phyloP scores from a whole-genome alignment of 2,888 invertebrate genomes.

The Euplagia quadripunctaria region DNA sequence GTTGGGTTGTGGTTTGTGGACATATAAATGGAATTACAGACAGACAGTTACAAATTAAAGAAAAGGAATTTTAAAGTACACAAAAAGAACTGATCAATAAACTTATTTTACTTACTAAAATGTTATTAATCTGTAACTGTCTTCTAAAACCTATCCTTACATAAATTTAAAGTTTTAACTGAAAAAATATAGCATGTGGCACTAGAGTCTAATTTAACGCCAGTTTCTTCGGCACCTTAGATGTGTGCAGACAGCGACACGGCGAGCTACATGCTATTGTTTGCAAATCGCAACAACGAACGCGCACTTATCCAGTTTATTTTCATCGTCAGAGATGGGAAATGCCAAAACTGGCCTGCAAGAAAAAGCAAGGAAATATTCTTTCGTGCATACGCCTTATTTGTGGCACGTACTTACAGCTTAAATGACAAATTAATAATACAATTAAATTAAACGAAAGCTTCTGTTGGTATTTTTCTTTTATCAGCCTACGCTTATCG shows the following conservation, averaged over 20 bases:
- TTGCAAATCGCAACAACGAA: constrained; percentile 82
- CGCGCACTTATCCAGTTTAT: constrained; percentile 66
- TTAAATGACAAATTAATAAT: constrained; percentile 68
- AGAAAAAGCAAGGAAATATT: constrained; percentile 47
- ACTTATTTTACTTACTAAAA: too few species aligned
- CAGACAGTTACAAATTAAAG: too few species aligned
- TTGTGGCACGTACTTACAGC: constrained; percentile 49
- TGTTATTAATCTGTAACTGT: too few species aligned
- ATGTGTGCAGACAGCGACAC: constrained; percentile 75
- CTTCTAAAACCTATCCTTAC: neutral
- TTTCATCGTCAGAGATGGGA: constrained; percentile 59
- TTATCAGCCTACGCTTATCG: constrained; percentile 60
- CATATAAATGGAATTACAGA: too few species aligned
- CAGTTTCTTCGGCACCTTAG: constrained; percentile 73
- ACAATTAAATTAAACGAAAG: constrained; percentile 52
- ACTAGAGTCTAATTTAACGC: constrained; percentile 75
- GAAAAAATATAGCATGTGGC: constrained; percentile 33
- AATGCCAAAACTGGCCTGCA: constrained; percentile 46
- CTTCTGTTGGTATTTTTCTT: constrained; percentile 53
- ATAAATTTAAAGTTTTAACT: neutral
- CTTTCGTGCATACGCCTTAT: constrained; percentile 51
- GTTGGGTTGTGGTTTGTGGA: too few species aligned
- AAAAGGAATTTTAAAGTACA: too few species aligned
- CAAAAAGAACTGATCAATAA: too few species aligned
- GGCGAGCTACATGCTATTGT: constrained; percentile 84